Base-by-base conservation (phyloP, 2,888 invertebrate species). In the Rotaria sp. region DNA sequence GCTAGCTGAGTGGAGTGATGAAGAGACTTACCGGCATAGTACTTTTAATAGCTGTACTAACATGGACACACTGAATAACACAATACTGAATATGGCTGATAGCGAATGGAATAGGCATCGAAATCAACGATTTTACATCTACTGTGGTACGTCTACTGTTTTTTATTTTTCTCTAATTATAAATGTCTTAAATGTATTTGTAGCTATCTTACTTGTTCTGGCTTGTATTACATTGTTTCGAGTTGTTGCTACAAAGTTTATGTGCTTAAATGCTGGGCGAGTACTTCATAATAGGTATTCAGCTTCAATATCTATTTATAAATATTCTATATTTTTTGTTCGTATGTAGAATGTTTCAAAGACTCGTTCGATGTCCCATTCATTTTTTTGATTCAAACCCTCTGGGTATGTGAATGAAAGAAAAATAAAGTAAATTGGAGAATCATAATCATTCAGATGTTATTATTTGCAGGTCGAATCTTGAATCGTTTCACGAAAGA, bases 1-100 rank as follows among this genome's bases (percentile, higher is more conserved):
- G 94, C 93, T 95, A 0, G 94, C 94, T 4, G 91, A 93, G 89
- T 95, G 95, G 95, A 95, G 91, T 67, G 35, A 35, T 21, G 67
- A 67, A 21, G 67, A 67, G 38, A 30, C 35, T 5, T 10, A 67
- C 38, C 35, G 67, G 38, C 38, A 67, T 67, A 15, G 21, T 35
- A 7, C 15, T 21, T 67, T 35, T 8, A 35, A 13, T 5, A 35
- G 15, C 21, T 67, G 67, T 38, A 67, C 67, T 1, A 67, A 10
- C 3, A 18, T 18, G 15, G 15, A 38, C 15, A 21, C 45, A 26
- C 13, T 8, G 26, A 26, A 7, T 13, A 45, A 11, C 45, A 1
- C 15, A 45, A 80, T 80, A 91, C 91, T 89, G 55, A 85, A 1
- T 2, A 80, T 80, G 80, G n/a, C 10, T 80, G n/a, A 80, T n/a